A percentile compares a stretch with the other conserved stretches of the same genome.
These are phyloP conservation scores for Pocillopora meandrina DNA, from an alignment of 92 coral and sea anemone genomes.

Conservation along the genomic window DNA sequence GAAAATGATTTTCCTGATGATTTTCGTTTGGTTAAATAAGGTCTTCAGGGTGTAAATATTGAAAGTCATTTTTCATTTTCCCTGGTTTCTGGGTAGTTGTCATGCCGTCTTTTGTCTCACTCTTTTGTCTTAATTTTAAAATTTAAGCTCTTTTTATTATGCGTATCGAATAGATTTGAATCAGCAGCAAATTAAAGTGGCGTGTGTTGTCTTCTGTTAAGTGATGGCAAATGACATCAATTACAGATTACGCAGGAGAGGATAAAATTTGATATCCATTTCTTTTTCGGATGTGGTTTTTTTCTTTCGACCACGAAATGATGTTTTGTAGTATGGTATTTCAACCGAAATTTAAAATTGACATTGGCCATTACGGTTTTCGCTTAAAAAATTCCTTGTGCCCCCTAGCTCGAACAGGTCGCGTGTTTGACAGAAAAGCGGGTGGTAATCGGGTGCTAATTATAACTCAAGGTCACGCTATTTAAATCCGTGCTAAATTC, in stretches of 20 bases:
- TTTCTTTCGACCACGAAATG: not conserved
- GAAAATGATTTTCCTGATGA: not conserved
- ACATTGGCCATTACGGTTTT: constrained; percentile 1
- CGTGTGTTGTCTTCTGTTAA: constrained; percentile 8
- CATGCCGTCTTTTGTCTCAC: not conserved
- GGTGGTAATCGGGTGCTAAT: constrained; percentile 42
- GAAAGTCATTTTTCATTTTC: not conserved
- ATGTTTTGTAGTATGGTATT: not conserved
- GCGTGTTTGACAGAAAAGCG: constrained; percentile 50
- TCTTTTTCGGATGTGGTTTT: no score
- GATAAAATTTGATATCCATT: no score
- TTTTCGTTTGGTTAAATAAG: not conserved
- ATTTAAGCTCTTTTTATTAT: constrained; percentile 31
- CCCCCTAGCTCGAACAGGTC: constrained; percentile 49
- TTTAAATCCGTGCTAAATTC: constrained; percentile 16
- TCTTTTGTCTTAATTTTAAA: not conserved
- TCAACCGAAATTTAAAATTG: constrained; percentile 8
- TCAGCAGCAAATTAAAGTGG: constrained; percentile 13
- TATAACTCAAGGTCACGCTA: constrained; percentile 55
- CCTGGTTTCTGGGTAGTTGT: constrained; percentile 11
- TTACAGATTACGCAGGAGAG: no score
- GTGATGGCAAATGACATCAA: not conserved
- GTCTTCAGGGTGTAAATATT: not conserved
- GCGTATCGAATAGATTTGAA: constrained; percentile 14
- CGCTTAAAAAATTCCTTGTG: not conserved